Conservation (phyloP, 2,797 vertebrate genomes). For the Ispidina picta region DNA sequence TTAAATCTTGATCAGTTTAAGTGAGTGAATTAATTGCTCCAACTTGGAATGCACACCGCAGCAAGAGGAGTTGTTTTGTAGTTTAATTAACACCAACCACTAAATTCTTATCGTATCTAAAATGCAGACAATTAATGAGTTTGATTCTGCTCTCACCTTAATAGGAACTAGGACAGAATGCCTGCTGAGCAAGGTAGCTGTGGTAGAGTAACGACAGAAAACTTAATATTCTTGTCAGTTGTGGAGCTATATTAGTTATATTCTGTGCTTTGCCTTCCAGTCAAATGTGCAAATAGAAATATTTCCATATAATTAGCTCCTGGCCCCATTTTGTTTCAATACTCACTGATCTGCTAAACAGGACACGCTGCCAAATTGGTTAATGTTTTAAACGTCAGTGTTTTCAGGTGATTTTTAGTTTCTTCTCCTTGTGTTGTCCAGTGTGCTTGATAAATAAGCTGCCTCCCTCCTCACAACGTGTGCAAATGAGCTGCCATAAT, state of each 20-base stretch:
- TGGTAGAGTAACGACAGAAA: constrained; percentile 62
- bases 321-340: constrained; percentile 70
- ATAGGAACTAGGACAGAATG: constrained; percentile 76
- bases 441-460: fast-evolving
- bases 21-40: constrained; percentile 96
- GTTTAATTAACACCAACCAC: constrained; percentile 83
- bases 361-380: constrained; percentile 49
- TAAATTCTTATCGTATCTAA: constrained; percentile 83
- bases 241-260: constrained; percentile 61
- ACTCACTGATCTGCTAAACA: constrained; percentile 54
- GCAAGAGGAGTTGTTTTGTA: constrained; percentile 82
- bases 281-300: constrained; percentile 78
- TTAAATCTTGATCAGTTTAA: constrained; percentile 99
- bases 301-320: constrained; percentile 79
- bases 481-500: background rate
- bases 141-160: constrained; percentile 84
- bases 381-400: constrained; percentile 14
- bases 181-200: constrained; percentile 74
- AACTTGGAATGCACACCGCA: constrained; percentile 87
- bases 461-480: fast-evolving
- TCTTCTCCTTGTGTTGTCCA: background rate
- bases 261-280: constrained; percentile 71
- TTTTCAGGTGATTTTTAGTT: background rate
- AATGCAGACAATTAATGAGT: constrained; percentile 83
- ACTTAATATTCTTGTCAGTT: constrained; percentile 80